Percentiles rank a stretch among this genome's conserved stretches.
These are phyloP conservation scores for Tetranychus cinnabarinus DNA, from an alignment of 1,140 invertebrate genomes.

Conservation along the genomic window DNA sequence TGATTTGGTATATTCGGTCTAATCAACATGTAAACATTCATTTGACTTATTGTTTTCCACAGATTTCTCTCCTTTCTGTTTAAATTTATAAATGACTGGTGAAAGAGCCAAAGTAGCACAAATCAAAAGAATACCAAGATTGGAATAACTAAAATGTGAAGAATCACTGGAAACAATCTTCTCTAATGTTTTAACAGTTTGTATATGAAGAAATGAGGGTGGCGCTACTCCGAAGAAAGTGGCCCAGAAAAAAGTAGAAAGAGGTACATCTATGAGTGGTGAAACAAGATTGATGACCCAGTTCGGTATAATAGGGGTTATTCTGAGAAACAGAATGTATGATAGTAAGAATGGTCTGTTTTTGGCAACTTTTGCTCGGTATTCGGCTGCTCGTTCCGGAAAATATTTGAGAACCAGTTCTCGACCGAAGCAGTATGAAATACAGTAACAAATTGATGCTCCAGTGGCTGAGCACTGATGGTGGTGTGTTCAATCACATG, in stretches of 20 bases:
- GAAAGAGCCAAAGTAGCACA: not conserved
- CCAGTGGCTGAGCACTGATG: constrained; percentile 69
- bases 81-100: not conserved
- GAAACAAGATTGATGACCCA: constrained; percentile 98
- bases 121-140: not conserved
- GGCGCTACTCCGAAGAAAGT: constrained; percentile 74
- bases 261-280: constrained; percentile 82
- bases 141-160: not conserved
- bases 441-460: constrained; percentile 77
- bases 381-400: constrained; percentile 56
- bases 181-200: constrained; percentile 85
- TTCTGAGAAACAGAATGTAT: constrained; percentile 88
- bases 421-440: constrained; percentile 69
- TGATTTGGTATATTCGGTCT: too few species aligned
- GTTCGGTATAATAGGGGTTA: constrained; percentile 93
- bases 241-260: constrained; percentile 73
- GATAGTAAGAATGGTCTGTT: constrained; percentile 66
- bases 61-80: not conserved
- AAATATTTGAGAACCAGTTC: constrained; percentile 64
- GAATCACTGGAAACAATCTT: constrained; percentile 29
- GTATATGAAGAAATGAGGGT: constrained; percentile 88
- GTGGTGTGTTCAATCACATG: too few species aligned
- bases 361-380: constrained; percentile 36
- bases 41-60: too few species aligned
- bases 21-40: too few species aligned